A percentile compares a stretch with the other conserved stretches of the same genome.
Evolutionary conservation across 2,113 vertebrate species (phyloP).

Genomic region (Lamprologus lemairii): DNA sequence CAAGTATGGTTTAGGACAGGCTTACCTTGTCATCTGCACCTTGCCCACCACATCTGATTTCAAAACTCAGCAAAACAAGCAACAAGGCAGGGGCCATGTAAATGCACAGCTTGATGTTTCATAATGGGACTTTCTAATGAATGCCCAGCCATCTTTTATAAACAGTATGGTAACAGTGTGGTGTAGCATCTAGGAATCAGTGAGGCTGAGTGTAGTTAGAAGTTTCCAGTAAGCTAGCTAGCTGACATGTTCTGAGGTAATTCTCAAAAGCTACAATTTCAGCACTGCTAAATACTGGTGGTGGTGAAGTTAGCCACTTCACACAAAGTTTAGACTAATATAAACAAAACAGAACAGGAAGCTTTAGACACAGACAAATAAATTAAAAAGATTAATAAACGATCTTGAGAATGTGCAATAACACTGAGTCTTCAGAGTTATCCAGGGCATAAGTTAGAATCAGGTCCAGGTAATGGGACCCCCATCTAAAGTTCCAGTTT

Average conservation of each 20-base stretch:
- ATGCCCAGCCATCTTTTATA: not conserved
- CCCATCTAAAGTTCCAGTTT: not conserved
- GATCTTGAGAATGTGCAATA: not conserved
- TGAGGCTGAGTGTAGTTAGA: not conserved
- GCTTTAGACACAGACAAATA: not conserved
- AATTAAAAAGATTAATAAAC: not conserved
- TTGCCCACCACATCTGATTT: not conserved
- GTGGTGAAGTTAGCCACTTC: not conserved
- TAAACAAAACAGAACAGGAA: not conserved
- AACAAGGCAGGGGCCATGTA: not conserved
- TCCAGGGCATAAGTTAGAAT: not conserved
- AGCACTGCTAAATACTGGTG: not conserved
- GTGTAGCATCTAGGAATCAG: not conserved
- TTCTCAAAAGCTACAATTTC: not conserved
- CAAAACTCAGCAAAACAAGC: no score
- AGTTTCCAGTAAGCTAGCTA: not conserved
- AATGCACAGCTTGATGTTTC: not conserved
- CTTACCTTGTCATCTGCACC: not conserved
- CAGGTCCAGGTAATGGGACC: not conserved
- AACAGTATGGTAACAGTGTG: not conserved
- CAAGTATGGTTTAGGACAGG: not conserved
- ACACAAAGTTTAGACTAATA: not conserved
- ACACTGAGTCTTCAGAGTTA: not conserved
- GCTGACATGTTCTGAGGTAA: not conserved
- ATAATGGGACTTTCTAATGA: not conserved